Evolutionary conservation across 92 coral and sea anemone species (phyloP).

Genomic region (Desmophyllum pertusum): DNA sequence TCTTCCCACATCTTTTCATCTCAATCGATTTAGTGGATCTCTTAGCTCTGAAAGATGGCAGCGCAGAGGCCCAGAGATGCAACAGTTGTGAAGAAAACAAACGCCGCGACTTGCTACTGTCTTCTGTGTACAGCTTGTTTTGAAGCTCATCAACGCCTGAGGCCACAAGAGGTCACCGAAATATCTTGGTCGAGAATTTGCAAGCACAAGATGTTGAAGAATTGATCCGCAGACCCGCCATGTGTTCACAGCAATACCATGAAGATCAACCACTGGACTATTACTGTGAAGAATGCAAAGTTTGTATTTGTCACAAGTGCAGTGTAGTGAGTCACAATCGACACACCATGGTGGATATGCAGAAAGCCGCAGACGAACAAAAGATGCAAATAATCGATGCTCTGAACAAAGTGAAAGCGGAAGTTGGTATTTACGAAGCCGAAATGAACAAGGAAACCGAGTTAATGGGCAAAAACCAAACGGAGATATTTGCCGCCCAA

Average conservation of each 20-base stretch:
- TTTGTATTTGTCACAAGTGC: conserved; percentile 29
- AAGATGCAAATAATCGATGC: conserved; percentile 14
- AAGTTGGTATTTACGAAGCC: not conserved
- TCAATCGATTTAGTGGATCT: conserved; percentile 33
- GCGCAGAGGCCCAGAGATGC: conserved; percentile 29
- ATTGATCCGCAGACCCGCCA: conserved; percentile 30
- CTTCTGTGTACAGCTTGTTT: conserved; percentile 28
- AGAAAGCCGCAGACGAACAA: conserved; percentile 17
- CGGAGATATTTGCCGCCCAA: not conserved
- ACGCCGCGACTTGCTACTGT: conserved; percentile 26
- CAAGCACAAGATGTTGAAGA: conserved; percentile 33
- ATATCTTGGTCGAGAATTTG: conserved; percentile 28
- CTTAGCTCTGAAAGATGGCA: conserved; percentile 27
- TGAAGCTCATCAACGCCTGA: conserved; percentile 29
- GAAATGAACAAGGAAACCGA: not conserved
- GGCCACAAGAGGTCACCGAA: conserved; percentile 21
- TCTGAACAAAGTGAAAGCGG: conserved; percentile 1
- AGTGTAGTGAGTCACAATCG: conserved; percentile 28
- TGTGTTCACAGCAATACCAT: conserved; percentile 27
- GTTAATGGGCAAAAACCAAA: not conserved
- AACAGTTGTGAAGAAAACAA: conserved; percentile 28
- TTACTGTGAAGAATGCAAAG: conserved; percentile 32
- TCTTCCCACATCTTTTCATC: conserved; percentile 29
- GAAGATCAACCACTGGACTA: conserved; percentile 19
- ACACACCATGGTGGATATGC: conserved; percentile 13